Evolutionary conservation across 2,113 vertebrate species (phyloP), one percentile per base, ranked within the genome.

Genomic region (Falcunculus frontatus): DNA sequence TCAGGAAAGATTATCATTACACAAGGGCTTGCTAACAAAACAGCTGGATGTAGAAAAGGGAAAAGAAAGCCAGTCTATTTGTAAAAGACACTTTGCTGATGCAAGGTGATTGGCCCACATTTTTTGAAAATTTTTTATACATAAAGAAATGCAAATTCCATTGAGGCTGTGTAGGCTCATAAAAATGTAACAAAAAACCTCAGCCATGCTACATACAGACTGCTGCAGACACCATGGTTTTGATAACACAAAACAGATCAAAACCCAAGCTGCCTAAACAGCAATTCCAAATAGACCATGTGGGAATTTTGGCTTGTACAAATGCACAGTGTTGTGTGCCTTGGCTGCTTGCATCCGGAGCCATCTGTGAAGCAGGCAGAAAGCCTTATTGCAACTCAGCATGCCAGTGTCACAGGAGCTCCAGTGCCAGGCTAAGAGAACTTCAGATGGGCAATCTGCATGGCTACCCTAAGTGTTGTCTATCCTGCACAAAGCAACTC

Each of bases 321-420:
- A 90, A 84, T 17, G 64, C 72, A 32, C 13, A 57, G 77, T 37
- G 52, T 19, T 65, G 22, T 87, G 49, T 47, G 44, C 27, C 76
- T 96, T 96, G 84, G 92, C 93, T 91, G 77, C 75, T 49, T 73
- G 39, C 13, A 30, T 35, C 41, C 35, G 3, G 76, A 94, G 75
- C 90, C 93, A 97, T 96, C 94, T 96, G 96, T 62, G 80, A 79
- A 84, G 77, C 70, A 96, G 93, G 84, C 86, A 84, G 87, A 87
- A 29, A 84, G 89, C 85, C 72, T 50, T 80, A 81, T 41, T 88
- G 70, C 49, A 52, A 1, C 26, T 57, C 10, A 0, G 41, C 57
- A 47, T 41, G 76, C 62, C 93, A 82, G 55, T 29, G 42, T 44
- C 65, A 39, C 55, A 57, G 64, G 52, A 70, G 50, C 20, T 27